Base-by-base conservation (phyloP, 2,888 invertebrate genomes). In the Rhogogaster chlorosoma region DNA sequence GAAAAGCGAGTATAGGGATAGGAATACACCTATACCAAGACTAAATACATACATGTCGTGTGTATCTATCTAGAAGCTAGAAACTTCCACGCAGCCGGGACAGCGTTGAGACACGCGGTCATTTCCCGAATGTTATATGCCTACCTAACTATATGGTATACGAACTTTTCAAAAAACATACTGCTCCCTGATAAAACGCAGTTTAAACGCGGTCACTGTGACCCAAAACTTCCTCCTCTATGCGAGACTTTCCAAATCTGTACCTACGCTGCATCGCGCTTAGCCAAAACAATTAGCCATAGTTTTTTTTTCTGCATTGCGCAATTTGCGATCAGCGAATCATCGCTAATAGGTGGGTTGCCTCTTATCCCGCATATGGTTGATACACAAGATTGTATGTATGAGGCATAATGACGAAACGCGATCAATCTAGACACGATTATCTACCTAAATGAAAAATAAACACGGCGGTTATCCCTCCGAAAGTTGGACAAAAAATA, bases 111-210 rank as follows among this genome's bases (percentile, higher is more conserved):
- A 49, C 83, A 45, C 64, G 83, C 67, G 83, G 64, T 67, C 61
- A 70, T 88, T 88, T 88, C 88, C 86, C 87, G 87, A 84, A 87
- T 87, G 87, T 86, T 61, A 61, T 61, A 61, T 22, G 10, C 61
- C 22, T 4, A 22, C 61, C 22, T 4, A 61, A 61, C 26, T 32
- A 67, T 12, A 67, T 26, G 45, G 12, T 0, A 77, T 90, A 89
- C 88, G 87, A 88, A 91, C 91, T 91, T 92, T 91, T 90, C 90
- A 86, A 89, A 92, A 91, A 92, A 92, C 92, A 91, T 92, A 12
- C 84, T 38, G 22, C 84, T 67, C 70, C 18, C 67, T 67, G 45
- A 67, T 67, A 29, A 67, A 67, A 42, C 67, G 42, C 67, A 45
- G 22, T 83, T 42, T 42, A 45, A 83, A 32, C 67, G 45, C 83